Base-by-base conservation (phyloP, 2,113 vertebrate species). In the Rousettus leschenaultii region DNA sequence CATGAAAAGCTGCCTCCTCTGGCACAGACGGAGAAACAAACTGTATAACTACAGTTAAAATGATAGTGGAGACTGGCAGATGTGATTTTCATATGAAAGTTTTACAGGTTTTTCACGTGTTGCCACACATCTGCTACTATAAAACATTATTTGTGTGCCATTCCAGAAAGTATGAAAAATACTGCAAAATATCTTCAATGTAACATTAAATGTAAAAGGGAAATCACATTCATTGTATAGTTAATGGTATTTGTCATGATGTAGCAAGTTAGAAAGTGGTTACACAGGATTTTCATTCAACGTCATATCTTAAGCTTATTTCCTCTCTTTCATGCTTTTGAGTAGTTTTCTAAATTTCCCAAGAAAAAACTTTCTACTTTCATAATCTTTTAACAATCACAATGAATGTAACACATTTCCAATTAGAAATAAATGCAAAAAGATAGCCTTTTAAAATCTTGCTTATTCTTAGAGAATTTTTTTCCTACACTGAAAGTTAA, bases 91-190 rank as follows among this genome's bases (percentile, higher is more conserved):
- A 68, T 85, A 83, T 86, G 35, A 91, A 89, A 89, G 70, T 94
- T 95, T 98, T 88, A 86, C 70, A 96, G 22, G 30, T 77, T 89
- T 94, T 89, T 85, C 93, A 74, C 40, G 26, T 94, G 86, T 89
- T 96, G 66, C 80, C 96, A 96, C 95, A 95, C 94, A 96, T 96
- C 95, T 97, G 97, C 94, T 92, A 63, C 93, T 85, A 57, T 85
- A 88, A 93, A 95, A 87, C 86, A 57, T 86, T 91, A 68, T 73
- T 96, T 75, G 35, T 65, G 26, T 93, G 68, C 19, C 68, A 4
- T 89, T 86, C 77, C 88, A 91, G 66, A 92, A 95, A 87, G 66
- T 22, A 70, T 86, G 74, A 68, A 96, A 88, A 85, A 74, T 63
- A 73, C 24, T 48, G 30, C 16, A n/a, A 18, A 53, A 13, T 92